Base-by-base conservation (phyloP, 2,797 vertebrate genomes). In the Alfaro cultratus region DNA sequence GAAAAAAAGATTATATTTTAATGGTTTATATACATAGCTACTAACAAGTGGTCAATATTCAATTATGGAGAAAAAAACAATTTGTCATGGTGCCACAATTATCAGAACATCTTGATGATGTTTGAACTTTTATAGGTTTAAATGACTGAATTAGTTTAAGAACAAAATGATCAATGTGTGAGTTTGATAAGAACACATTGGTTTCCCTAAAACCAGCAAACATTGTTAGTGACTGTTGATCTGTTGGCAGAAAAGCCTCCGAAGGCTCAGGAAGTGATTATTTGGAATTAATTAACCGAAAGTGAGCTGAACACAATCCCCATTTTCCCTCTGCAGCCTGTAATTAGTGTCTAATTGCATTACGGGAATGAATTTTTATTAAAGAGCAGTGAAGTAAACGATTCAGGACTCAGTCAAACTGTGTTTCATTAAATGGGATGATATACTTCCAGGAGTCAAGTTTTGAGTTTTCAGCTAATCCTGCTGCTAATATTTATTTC, bases 271-370 rank as follows among this genome's bases (percentile, higher is more conserved):
- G 2, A 41, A 16, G 16, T 36, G 39, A 73, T 73, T 64, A 64
- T 31, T 39, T 49, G 5, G 46, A 75, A 62, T 55, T 55, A 31
- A 68, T 74, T 68, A 72, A 31, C n/a, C 43, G 67, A 23, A 36
- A 51, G 75, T 3, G 21, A 49, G 53, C 29, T 53, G 41, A 79
- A 76, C 57, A 55, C 64, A 11, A 36, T 78, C 79, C 70, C 43
- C 16, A 1, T 74, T 39, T 71, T 71, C 36, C 57, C 49, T 39
- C 36, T 26, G 64, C 49, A 4, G 31, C 47, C 34, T 29, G 16
- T 78, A 75, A 78, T 80, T 78, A 74, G 36, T 12, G 71, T 55
- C 74, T 76, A 55, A 76, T 31, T 83, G 47, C 18, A 73, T 79
- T 71, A 43, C 23, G 36, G 53, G 53, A 67, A 51, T 74, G 29